Conservation (phyloP, 2,113 vertebrate genomes). For the Hiodon tergisus region DNA sequence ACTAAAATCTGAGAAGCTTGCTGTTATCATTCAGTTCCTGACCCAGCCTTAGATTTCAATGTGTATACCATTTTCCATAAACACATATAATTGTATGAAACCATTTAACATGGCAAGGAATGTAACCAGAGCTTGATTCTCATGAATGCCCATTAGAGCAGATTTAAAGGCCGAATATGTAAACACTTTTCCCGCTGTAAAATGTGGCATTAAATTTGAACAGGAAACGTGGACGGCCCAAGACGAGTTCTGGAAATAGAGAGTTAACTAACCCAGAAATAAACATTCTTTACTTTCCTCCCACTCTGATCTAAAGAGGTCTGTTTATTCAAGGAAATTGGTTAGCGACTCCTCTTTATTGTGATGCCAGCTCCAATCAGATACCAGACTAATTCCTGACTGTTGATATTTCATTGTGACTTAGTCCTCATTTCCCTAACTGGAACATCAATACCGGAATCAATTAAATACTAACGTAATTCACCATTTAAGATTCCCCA, state of each 20-base stretch:
- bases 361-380: not conserved
- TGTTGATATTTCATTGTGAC: conserved; percentile 20
- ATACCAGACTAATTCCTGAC: not conserved
- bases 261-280: conserved; percentile 43
- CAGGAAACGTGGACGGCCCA: conserved; percentile 15
- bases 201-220: conserved; percentile 26
- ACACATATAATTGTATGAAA: conserved; percentile 28
- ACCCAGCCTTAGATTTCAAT: not conserved
- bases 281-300: conserved; percentile 23
- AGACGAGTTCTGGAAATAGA: conserved; percentile 27
- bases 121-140: conserved; percentile 28
- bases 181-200: conserved; percentile 18
- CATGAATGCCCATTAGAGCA: conserved; percentile 18
- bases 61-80: conserved; percentile 24
- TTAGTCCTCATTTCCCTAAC: conserved; percentile 5
- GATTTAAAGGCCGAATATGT: conserved; percentile 3
- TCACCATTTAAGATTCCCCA: conserved; percentile 1
- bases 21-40: not conserved
- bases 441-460: conserved; percentile 11
- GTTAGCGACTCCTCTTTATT: not conserved
- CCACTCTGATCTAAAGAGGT: conserved; percentile 15
- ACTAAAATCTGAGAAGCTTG: not conserved
- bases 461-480: conserved; percentile 12
- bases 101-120: conserved; percentile 10
- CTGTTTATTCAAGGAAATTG: conserved; percentile 15